These are phyloP conservation scores for Megaceryle alcyon DNA, from an alignment of 2,797 vertebrate species.

Conservation along the genomic window DNA sequence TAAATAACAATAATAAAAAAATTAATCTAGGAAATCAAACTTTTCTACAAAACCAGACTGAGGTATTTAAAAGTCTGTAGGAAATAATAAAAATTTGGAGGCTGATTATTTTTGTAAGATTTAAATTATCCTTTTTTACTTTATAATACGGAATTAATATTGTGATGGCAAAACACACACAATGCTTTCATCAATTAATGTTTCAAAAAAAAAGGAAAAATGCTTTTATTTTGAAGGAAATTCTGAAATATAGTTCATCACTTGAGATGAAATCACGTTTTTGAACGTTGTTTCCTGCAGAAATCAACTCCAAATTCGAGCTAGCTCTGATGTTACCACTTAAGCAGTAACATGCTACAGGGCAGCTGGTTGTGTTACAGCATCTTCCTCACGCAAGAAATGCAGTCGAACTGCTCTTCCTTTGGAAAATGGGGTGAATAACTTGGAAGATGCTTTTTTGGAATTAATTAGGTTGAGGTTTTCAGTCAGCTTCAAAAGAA, in stretches of 20 bases:
- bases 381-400: neutral
- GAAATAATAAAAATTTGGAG: neutral
- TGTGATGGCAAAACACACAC: neutral
- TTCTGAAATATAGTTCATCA: neutral
- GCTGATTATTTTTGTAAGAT: neutral
- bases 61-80: neutral
- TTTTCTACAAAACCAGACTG: neutral
- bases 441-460: neutral
- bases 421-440: neutral
- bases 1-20: neutral
- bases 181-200: neutral
- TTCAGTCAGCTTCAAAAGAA: neutral
- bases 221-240: neutral
- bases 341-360: neutral
- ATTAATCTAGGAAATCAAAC: neutral
- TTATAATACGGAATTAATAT: neutral
- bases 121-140: neutral
- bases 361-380: neutral
- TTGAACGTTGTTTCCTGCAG: neutral
- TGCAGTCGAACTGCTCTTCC: neutral
- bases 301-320: neutral
- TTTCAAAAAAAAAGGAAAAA: neutral
- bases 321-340: neutral
- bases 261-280: neutral
- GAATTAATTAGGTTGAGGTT: neutral